These are phyloP conservation scores for Melanotaenia boesemani DNA, from an alignment of 2,797 vertebrate genomes.

Conservation along the genomic window DNA sequence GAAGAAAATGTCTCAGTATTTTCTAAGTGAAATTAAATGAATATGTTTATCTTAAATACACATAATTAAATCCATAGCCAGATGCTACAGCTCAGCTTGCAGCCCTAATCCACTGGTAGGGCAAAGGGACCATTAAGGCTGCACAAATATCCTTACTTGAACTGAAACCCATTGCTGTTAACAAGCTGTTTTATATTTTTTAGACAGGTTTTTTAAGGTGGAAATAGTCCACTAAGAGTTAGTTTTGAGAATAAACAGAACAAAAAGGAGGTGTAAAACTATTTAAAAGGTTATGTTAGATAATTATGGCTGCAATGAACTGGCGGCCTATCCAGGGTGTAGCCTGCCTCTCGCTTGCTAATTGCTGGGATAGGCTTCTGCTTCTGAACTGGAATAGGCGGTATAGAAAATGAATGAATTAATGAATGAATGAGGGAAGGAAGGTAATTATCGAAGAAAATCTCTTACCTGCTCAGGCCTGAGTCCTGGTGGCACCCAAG, in stretches of 20 bases:
- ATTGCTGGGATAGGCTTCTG: too few relatives aligned
- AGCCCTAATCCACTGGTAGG: slow-evolving; percentile 41
- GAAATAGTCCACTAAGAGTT: background rate
- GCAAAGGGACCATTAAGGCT: slow-evolving; percentile 12
- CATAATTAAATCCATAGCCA: slow-evolving; percentile 34
- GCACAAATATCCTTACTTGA: slow-evolving; percentile 34
- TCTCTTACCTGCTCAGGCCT: slow-evolving; percentile 91
- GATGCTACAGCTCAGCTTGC: slow-evolving; percentile 38
- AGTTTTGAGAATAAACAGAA: background rate
- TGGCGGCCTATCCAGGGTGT: too few relatives aligned
- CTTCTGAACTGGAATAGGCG: too few relatives aligned
- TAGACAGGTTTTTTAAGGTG: background rate
- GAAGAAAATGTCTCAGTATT: slow-evolving; percentile 18
- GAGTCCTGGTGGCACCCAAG: slow-evolving; percentile 95
- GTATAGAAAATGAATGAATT: too few relatives aligned
- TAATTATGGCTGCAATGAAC: background rate
- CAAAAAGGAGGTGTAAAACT: background rate
- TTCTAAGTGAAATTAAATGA: slow-evolving; percentile 12
- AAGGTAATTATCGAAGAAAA: slow-evolving; percentile 7
- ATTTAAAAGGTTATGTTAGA: slow-evolving; percentile 16
- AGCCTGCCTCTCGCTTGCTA: too few relatives aligned
- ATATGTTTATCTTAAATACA: slow-evolving; percentile 19
- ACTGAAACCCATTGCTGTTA: slow-evolving; percentile 24
- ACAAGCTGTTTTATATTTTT: background rate
- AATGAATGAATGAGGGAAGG: too few relatives aligned